These are phyloP conservation scores for Rhopalosiphum nymphaeae DNA, from an alignment of 2,888 invertebrate genomes.

Conservation along the genomic window DNA sequence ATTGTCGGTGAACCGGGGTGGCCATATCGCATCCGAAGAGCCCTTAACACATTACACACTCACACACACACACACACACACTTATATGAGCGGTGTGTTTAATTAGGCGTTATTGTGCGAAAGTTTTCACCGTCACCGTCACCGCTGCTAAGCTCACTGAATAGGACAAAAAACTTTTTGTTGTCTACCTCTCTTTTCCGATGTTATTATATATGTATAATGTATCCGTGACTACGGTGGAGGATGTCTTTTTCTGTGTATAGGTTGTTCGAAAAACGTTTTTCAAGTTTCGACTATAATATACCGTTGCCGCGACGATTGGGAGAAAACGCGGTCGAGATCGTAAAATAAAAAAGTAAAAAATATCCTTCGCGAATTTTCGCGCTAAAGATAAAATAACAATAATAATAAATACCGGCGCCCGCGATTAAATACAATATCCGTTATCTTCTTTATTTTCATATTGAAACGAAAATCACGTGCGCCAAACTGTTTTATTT, in stretches of 20 bases:
- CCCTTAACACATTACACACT: slow-evolving; percentile 35
- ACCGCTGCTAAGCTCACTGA: slow-evolving; percentile 22
- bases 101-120: slow-evolving; percentile 59
- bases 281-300: slow-evolving; percentile 3
- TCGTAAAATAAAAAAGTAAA: slow-evolving; percentile 18
- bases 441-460: background rate
- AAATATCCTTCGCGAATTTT: background rate
- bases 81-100: slow-evolving; percentile 31
- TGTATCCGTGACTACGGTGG: background rate
- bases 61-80: slow-evolving; percentile 6
- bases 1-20: slow-evolving; percentile 11
- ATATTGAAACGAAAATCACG: background rate
- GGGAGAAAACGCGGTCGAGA: background rate
- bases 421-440: background rate
- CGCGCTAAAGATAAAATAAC: background rate
- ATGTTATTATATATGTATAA: background rate
- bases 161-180: slow-evolving; percentile 47
- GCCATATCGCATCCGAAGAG: slow-evolving; percentile 4
- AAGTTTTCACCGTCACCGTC: slow-evolving; percentile 44
- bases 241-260: background rate
- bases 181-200: background rate
- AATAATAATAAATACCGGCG: background rate
- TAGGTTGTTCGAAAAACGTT: slow-evolving; percentile 14
- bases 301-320: background rate
- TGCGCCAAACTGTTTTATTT: background rate